Evolutionary conservation across 2,797 vertebrate genomes (phyloP), one percentile per base, ranked within the genome.

Genomic region (Melanotaenia trifasciata): DNA sequence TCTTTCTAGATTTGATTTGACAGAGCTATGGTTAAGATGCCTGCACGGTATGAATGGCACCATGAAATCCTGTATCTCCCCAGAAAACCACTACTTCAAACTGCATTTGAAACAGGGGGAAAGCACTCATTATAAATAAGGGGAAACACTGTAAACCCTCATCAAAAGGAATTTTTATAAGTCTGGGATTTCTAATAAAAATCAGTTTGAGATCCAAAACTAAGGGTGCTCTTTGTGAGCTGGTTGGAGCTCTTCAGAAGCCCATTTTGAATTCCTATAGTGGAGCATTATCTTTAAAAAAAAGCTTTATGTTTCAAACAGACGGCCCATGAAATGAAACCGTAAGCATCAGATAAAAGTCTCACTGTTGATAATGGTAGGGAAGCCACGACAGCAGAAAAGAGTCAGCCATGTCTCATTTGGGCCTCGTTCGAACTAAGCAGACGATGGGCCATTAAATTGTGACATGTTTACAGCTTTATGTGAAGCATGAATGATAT

Each of bases 91-190:
- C 33, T 2, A 72, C 88, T 89, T 93, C 90, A 93, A 91, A 93
- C 91, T 58, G 93, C 88, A 94, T 90, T 69, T 74, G 79, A 91
- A 90, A 86, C 62, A 45, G 57, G 70, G 12, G 26, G 22, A 33
- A 70, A 86, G 82, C 54, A 78, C 78, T 92, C 92, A 85, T 92
- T 93, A 93, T 88, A 92, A 90, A 91, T 91, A 88, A 78, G 65
- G 68, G 85, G 87, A 90, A 89, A 87, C 53, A 45, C 70, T 84
- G 79, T 92, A 92, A 94, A 89, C 81, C 90, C 61, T 84, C 84
- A 87, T 93, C 90, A 93, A 92, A 94, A 80, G 83, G 90, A 93
- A 92, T 94, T 92, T 91, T 88, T 84, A 92, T 84, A 86, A 90
- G 84, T 75, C 76, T 76, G 75, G 75, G 85, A 79, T 90, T 90